Conservation (phyloP, 2,888 invertebrate species). For the Athalia circularis region DNA sequence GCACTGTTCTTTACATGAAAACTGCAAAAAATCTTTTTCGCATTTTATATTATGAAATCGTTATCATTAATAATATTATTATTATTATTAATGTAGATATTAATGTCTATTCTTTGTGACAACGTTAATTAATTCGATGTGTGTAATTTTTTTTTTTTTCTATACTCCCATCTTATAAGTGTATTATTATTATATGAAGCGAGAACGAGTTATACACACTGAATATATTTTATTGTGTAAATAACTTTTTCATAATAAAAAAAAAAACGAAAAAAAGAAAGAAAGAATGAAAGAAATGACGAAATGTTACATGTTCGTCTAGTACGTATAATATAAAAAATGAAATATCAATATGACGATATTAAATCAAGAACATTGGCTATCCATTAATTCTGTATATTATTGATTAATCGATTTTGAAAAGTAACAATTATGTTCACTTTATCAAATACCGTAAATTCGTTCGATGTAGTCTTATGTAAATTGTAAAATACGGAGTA, state of each 20-base stretch:
- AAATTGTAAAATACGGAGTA: not conserved
- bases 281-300: not conserved
- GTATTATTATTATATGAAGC: not conserved
- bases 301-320: not conserved
- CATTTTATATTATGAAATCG: constrained; percentile 8
- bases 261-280: not conserved
- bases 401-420: not conserved
- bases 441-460: not conserved
- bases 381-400: not conserved
- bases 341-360: not conserved
- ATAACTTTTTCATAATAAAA: not conserved
- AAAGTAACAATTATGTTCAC: too few species aligned
- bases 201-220: not conserved
- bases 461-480: not conserved
- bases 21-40: not conserved
- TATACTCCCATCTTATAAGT: not conserved
- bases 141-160: not conserved
- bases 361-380: not conserved
- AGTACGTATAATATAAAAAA: not conserved
- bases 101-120: constrained; percentile 19
- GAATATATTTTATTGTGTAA: constrained; percentile 18
- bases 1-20: not conserved
- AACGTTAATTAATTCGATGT: not conserved
- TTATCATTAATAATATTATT: constrained; percentile 23
- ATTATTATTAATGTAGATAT: constrained; percentile 11